A percentile compares a stretch with the other conserved stretches of the same genome.
Conservation (phyloP, 1,140 invertebrate species). For the Trichoplusia ni region DNA sequence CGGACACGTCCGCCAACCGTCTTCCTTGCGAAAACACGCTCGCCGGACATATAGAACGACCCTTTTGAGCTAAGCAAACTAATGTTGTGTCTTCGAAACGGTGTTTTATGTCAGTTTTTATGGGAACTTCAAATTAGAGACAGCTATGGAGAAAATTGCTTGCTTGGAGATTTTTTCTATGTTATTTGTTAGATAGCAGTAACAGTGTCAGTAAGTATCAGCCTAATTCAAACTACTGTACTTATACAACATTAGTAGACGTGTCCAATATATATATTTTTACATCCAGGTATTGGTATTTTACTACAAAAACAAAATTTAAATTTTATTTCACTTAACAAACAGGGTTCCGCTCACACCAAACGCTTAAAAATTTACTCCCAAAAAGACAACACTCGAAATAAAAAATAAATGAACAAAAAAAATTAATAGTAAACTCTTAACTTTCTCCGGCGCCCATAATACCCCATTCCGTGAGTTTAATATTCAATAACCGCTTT, state of each 20-base stretch:
- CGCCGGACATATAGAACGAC: slow-evolving; percentile 40
- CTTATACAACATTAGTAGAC: too few species aligned
- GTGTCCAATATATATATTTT: too few species aligned
- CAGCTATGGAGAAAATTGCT: background rate
- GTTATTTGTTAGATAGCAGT: too few species aligned
- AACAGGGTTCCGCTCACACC: too few species aligned
- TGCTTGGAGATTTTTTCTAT: too few species aligned
- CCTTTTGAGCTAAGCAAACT: slow-evolving; percentile 39
- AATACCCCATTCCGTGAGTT: slow-evolving; percentile 48
- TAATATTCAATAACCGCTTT: slow-evolving; percentile 65
- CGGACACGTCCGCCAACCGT: slow-evolving; percentile 49
- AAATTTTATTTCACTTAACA: too few species aligned
- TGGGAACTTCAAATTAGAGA: background rate
- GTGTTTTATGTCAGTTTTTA: slow-evolving; percentile 17
- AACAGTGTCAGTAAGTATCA: too few species aligned
- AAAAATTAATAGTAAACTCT: slow-evolving; percentile 38
- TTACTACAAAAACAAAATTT: too few species aligned
- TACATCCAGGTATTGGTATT: too few species aligned
- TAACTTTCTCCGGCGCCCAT: slow-evolving; percentile 39
- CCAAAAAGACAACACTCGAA: background rate
- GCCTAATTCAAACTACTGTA: too few species aligned
- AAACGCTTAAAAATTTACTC: too few species aligned
- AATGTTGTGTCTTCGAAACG: slow-evolving; percentile 26
- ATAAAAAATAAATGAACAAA: slow-evolving; percentile 3
- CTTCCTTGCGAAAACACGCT: slow-evolving; percentile 48